A percentile compares a stretch with the other conserved stretches of the same genome.
Conservation (phyloP, 1,140 invertebrate species). For the Megathymus violae region DNA sequence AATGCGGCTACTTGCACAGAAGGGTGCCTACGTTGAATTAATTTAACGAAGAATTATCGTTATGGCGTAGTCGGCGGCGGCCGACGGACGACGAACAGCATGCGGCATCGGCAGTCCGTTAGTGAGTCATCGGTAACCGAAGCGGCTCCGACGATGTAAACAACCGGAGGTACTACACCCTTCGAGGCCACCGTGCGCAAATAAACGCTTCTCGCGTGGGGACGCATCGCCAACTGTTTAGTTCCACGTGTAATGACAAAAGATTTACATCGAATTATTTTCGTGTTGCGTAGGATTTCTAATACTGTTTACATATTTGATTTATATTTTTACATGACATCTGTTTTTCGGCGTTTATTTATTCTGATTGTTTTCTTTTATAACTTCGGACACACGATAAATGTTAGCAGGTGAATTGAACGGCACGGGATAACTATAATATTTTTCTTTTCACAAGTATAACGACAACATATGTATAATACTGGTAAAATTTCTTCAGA, state of each 20-base stretch:
- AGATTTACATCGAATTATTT: constrained; percentile 19
- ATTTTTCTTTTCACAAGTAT: constrained; percentile 5
- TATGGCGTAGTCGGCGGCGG: constrained; percentile 42
- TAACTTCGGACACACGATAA: constrained; percentile 8
- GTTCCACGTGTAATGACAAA: constrained; percentile 40
- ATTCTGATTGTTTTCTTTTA: constrained; percentile 23
- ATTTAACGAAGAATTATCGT: constrained; percentile 42
- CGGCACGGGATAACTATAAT: constrained; percentile 7
- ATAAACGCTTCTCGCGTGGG: constrained; percentile 62
- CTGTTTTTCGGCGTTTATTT: constrained; percentile 20
- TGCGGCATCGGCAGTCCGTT: constrained; percentile 38
- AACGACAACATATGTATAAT: too few species aligned
- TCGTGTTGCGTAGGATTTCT: constrained; percentile 28
- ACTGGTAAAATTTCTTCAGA: too few species aligned
- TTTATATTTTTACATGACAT: constrained; percentile 19
- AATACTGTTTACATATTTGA: constrained; percentile 12
- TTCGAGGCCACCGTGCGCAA: constrained; percentile 61
- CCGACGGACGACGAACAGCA: constrained; percentile 42
- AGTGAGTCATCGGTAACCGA: constrained; percentile 59
- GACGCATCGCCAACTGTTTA: constrained; percentile 56
- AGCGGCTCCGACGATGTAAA: constrained; percentile 57
- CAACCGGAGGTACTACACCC: constrained; percentile 59
- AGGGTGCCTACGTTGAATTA: constrained; percentile 10
- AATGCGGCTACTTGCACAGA: too few species aligned
- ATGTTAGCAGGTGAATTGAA: constrained; percentile 16